Base-by-base conservation (phyloP, 2,888 invertebrate genomes). In the Malthinus flaveolus region DNA sequence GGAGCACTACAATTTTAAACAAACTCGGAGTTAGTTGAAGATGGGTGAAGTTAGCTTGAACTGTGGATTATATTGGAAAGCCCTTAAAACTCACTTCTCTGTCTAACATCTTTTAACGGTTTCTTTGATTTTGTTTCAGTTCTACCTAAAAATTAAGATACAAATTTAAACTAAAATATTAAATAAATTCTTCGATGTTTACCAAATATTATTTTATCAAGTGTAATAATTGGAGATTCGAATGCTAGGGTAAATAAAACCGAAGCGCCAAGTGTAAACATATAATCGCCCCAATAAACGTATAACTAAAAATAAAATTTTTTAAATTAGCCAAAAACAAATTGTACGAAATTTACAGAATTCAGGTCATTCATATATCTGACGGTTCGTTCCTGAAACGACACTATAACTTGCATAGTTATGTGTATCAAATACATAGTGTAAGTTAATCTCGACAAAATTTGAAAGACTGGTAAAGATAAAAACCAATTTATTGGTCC, bases 401-500 rank as follows among this genome's bases (percentile, higher is more conserved):
- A 55, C 7, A 64, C 56, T n/a, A 61, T 55, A 2, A 39, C 9
- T n/a, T 66, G 37, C 48, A 82, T 71, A 0, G 77, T 73, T n/a
- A 78, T 66, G 63, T 83, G 83, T 0, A 79, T 64, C 7, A 83
- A 68, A 62, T 81, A 84, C 66, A 82, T 76, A 1, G 79, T 81
- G 59, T 80, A 83, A 0, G 82, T 81, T 2, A 83, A 72, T 1
- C 81, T 76, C 1, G 81, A 80, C 1, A 82, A 76, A 8, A 83
- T 71, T 70, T 81, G 80, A 79, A 82, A 83, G 35, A 82, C 56
- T 7, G 67, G 63, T 2, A 79, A 65, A 0, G 81, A 81, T 0
- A 83, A 71, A 61, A 83, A 79, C 78, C 79, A 81, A 68, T 83
- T 82, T 4, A 83, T 70, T 1, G 80, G 77, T 65, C 82, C 82